A percentile compares a stretch with the other conserved stretches of the same genome.
Evolutionary conservation across 2,797 vertebrate species (phyloP).

Genomic region (Pangasius macronema): DNA sequence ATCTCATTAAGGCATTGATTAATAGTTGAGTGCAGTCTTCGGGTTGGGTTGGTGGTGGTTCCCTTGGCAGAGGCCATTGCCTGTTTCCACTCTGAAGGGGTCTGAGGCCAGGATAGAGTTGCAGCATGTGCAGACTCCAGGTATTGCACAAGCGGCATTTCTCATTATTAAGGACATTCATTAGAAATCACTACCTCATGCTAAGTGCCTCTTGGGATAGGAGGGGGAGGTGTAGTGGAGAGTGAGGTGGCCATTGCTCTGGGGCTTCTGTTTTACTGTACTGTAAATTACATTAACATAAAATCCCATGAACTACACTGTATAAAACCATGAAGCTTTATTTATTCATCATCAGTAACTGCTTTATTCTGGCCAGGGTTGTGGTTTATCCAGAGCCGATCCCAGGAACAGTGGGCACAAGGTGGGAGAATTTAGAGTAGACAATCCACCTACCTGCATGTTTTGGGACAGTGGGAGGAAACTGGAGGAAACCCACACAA

Average conservation of each 20-base stretch:
- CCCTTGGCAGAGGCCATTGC: conserved; percentile 64
- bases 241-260: neutral
- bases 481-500: neutral
- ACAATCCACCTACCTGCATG: neutral
- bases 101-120: conserved; percentile 54
- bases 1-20: conserved; percentile 83
- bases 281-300: conserved; percentile 15
- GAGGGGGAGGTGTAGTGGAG: neutral
- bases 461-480: neutral
- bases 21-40: conserved; percentile 76
- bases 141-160: conserved; percentile 49
- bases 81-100: conserved; percentile 61
- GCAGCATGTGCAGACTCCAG: conserved; percentile 51
- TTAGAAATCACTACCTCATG: conserved; percentile 54
- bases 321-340: neutral
- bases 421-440: neutral
- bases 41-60: conserved; percentile 65
- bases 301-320: neutral
- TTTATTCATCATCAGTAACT: neutral
- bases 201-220: conserved; percentile 45
- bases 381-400: neutral
- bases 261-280: conserved; percentile 18
- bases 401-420: neutral
- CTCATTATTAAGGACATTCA: conserved; percentile 59
- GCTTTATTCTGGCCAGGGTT: neutral